Evolutionary conservation across 2,113 vertebrate genomes (phyloP).

Genomic region (Antechinus stuartii): DNA sequence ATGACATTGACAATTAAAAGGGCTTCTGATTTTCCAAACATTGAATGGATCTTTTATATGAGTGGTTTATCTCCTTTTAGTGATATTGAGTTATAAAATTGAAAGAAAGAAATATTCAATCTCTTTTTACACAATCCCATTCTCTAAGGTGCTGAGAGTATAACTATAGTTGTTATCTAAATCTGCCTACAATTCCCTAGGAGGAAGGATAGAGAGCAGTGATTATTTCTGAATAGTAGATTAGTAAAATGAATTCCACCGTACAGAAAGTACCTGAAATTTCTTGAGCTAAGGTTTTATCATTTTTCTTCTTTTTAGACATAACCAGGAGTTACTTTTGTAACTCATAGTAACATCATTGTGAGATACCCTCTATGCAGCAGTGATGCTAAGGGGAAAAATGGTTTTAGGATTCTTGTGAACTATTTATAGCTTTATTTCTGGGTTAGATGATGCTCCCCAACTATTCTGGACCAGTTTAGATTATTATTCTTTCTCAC

Average conservation of each 20-base stretch:
- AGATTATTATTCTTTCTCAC: background rate
- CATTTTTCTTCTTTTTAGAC: background rate
- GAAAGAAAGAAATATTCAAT: constrained; percentile 12
- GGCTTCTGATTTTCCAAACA: background rate
- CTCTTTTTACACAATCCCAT: background rate
- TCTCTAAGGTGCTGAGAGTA: background rate
- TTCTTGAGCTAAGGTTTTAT: background rate
- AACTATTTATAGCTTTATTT: background rate
- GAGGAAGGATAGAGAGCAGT: background rate
- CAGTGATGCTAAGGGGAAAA: background rate
- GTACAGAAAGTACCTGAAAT: background rate
- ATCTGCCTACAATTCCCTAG: background rate
- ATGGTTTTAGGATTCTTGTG: background rate
- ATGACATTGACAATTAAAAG: background rate
- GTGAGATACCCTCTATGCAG: background rate
- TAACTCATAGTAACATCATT: background rate
- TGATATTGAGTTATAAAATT: constrained; percentile 24
- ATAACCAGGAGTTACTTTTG: background rate
- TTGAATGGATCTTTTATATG: background rate
- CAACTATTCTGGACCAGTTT: background rate
- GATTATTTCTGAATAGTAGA: background rate
- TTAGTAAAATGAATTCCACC: background rate
- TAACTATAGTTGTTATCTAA: background rate
- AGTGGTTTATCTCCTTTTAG: background rate
- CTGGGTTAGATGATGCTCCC: background rate